Conservation (phyloP, 2,888 invertebrate genomes). For the Nebria salina region DNA sequence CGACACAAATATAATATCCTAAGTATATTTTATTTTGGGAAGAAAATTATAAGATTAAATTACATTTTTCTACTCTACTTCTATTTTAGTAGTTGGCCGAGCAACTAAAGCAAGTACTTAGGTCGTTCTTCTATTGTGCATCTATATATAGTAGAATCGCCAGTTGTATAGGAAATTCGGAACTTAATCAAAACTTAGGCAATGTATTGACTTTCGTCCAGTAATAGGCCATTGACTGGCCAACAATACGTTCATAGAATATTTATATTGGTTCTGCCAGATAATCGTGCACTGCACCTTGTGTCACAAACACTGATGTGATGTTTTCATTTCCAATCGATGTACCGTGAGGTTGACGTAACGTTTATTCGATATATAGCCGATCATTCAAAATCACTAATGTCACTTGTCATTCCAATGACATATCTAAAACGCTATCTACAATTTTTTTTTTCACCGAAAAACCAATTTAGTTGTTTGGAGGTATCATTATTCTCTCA, state of each 20-base stretch:
- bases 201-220: not conserved
- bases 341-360: not conserved
- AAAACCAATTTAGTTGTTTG: not conserved
- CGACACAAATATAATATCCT: too few species aligned
- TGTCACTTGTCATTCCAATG: not conserved
- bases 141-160: not conserved
- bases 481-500: not conserved
- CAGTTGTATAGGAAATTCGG: not conserved
- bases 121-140: too few species aligned
- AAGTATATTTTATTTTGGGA: too few species aligned
- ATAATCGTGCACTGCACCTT: not conserved
- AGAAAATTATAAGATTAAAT: too few species aligned
- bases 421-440: slow-evolving; percentile 1
- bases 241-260: not conserved
- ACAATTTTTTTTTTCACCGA: not conserved
- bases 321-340: not conserved
- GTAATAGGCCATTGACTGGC: not conserved
- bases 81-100: too few species aligned
- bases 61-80: too few species aligned
- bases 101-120: too few species aligned
- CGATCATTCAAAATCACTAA: slow-evolving; percentile 1
- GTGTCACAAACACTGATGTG: not conserved
- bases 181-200: not conserved
- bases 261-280: not conserved
- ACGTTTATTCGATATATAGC: not conserved